Conservation (phyloP, 1,140 invertebrate genomes). For the Brachystomella parvula region DNA sequence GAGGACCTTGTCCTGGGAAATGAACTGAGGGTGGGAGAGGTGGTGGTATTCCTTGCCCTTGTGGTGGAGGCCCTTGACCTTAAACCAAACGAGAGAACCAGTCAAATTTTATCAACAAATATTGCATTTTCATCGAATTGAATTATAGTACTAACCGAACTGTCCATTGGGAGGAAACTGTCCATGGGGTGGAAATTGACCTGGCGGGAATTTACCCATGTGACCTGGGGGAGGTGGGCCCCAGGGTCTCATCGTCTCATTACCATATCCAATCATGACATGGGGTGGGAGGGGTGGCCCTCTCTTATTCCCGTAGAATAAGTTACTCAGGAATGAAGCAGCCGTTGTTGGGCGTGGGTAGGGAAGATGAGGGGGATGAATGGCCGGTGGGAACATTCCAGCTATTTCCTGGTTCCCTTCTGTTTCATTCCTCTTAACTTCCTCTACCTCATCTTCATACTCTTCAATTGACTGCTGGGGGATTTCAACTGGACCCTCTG, state of each 20-base stretch:
- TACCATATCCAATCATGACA: constrained; percentile 10
- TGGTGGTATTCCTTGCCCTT: background rate
- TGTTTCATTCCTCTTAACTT: background rate
- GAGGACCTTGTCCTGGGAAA: background rate
- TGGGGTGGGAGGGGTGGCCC: constrained; percentile 1
- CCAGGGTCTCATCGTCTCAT: constrained; percentile 12
- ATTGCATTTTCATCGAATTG: background rate
- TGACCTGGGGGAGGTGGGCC: background rate
- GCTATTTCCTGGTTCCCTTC: constrained; percentile 12
- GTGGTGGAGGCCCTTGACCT: background rate
- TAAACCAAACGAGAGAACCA: background rate
- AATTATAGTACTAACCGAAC: background rate
- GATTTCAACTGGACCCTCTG: constrained; percentile 25
- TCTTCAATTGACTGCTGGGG: constrained; percentile 26
- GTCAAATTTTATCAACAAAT: background rate
- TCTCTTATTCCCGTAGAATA: constrained; percentile 3
- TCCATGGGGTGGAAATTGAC: background rate
- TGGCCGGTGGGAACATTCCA: constrained; percentile 19
- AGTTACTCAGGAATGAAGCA: background rate
- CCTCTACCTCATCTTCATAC: constrained; percentile 24
- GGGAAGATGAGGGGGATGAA: constrained; percentile 1
- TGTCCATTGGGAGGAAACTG: constrained; percentile 4
- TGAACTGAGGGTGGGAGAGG: constrained; percentile 1
- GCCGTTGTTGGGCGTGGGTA: background rate
- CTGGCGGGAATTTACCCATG: background rate